phyloP scores from a whole-genome alignment of 1,140 invertebrate species.

The Drosophila paulistorum region DNA sequence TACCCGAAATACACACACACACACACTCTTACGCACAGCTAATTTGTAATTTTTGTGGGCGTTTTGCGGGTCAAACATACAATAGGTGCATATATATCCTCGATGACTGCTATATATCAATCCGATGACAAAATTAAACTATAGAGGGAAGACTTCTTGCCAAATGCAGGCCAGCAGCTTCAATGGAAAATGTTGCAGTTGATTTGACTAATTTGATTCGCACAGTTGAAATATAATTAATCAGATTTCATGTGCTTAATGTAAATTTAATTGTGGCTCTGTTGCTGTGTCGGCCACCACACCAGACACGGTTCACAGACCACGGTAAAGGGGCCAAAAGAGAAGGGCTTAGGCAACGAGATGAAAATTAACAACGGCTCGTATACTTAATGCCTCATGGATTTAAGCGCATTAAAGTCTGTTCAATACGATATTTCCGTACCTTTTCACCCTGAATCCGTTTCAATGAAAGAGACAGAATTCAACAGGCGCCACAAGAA shows the following conservation, averaged over 20 bases:
- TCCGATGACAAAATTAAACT: conserved; percentile 38
- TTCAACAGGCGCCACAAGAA: conserved; percentile 27
- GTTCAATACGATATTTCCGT: conserved; percentile 14
- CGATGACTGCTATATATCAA: conserved; percentile 33
- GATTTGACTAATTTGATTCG: conserved; percentile 36
- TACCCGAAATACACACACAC: conserved; percentile 32
- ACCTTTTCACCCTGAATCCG: neutral
- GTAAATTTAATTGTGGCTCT: conserved; percentile 32
- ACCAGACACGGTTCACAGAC: neutral
- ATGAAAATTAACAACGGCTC: conserved; percentile 21
- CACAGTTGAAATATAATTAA: conserved; percentile 40
- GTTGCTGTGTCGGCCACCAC: no score
- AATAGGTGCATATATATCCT: neutral
- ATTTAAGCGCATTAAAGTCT: conserved; percentile 51
- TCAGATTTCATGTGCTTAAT: conserved; percentile 38
- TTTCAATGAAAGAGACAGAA: neutral
- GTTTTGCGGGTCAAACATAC: neutral
- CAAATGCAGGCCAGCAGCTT: neutral
- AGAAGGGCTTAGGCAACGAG: conserved; percentile 9
- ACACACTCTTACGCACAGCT: neutral
- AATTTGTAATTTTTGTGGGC: conserved; percentile 6
- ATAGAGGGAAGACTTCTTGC: conserved; percentile 19
- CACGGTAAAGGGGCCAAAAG: no score
- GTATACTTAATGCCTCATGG: conserved; percentile 49
- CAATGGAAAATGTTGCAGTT: conserved; percentile 1